Percentiles rank a stretch among this genome's conserved stretches.
These are phyloP conservation scores for Piscicola geometra DNA, from an alignment of 2,888 invertebrate genomes.

Conservation along the genomic window DNA sequence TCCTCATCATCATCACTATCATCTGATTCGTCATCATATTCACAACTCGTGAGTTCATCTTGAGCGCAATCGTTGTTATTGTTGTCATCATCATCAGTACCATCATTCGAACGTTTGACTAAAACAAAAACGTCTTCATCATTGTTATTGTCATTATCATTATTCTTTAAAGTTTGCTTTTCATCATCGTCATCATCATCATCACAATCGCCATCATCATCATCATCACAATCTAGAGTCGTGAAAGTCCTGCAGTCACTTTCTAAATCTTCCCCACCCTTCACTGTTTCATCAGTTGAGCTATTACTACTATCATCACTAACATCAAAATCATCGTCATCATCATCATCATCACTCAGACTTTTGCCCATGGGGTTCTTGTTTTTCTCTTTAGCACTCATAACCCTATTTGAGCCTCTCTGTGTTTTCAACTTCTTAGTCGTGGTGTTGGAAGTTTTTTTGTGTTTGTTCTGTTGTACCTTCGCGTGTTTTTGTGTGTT, in stretches of 20 bases:
- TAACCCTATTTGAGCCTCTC: too few species aligned
- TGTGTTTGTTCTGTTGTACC: background rate
- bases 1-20: background rate
- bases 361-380: too few species aligned
- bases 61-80: background rate
- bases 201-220: background rate
- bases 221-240: background rate
- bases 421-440: background rate
- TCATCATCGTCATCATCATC: conserved; percentile 5
- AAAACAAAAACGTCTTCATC: too few species aligned
- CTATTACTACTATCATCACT: background rate
- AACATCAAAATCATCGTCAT: background rate
- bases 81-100: background rate
- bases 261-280: background rate
- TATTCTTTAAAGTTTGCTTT: background rate
- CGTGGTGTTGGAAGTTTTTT: too few species aligned
- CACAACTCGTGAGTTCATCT: background rate
- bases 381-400: too few species aligned
- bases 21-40: background rate
- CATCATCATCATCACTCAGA: background rate
- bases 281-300: background rate
- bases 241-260: background rate
- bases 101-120: too few species aligned
- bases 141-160: background rate
- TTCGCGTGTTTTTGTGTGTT: background rate